Evolutionary conservation across 2,113 vertebrate species (phyloP).

Genomic region (Poeciliopsis turrubarensis): DNA sequence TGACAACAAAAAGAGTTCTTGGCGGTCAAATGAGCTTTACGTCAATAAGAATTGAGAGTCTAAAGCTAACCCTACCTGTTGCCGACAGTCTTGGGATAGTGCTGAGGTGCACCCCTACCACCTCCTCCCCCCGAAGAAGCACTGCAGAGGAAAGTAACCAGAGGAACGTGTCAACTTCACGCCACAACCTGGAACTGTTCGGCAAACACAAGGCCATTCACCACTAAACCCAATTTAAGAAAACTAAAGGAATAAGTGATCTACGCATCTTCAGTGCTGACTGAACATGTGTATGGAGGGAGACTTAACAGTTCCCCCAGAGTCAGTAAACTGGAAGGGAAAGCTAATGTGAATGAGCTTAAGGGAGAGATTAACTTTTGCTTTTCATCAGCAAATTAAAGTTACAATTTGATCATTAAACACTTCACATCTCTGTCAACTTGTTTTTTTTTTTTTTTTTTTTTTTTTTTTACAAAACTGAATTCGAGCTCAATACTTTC

Average conservation of each 20-base stretch:
- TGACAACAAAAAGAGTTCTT: not conserved
- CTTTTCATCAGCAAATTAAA: not conserved
- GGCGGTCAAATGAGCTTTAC: not conserved
- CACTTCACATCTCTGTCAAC: not conserved
- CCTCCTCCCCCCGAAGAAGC: slow-evolving; percentile 84
- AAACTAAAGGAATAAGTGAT: not conserved
- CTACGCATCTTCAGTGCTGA: not conserved
- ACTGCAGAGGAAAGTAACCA: slow-evolving; percentile 27
- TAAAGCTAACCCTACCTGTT: slow-evolving; percentile 85
- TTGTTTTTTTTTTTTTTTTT: no score
- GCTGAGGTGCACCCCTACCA: slow-evolving; percentile 99
- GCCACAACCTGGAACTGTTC: not conserved
- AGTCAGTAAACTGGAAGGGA: not conserved
- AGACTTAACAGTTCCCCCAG: not conserved
- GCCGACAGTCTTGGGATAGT: slow-evolving; percentile 99
- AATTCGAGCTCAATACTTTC: not conserved
- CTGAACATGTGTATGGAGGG: no score
- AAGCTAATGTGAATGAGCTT: not conserved
- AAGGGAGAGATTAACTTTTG: not conserved
- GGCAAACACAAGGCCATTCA: not conserved
- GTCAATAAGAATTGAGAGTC: not conserved
- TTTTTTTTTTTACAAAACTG: not conserved
- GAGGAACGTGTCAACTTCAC: not conserved
- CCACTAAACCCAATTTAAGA: not conserved
- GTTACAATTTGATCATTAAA: not conserved